A percentile compares a stretch with the other conserved stretches of the same genome.
Evolutionary conservation across 2,113 vertebrate genomes (phyloP).

Genomic region (Cyprinus carpio): DNA sequence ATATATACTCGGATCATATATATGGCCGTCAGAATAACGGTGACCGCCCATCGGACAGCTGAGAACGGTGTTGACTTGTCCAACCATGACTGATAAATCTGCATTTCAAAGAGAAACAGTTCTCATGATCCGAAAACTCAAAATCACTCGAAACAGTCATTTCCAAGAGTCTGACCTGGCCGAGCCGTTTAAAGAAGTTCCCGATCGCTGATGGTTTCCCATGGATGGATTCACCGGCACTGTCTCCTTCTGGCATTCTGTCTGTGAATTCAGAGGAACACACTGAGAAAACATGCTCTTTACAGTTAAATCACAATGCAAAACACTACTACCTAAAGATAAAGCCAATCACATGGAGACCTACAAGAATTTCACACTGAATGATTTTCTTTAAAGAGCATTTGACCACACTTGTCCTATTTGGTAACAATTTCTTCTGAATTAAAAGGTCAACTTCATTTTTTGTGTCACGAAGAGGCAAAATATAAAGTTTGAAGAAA

Average conservation of each 20-base stretch:
- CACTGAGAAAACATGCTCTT: neutral
- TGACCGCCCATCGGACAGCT: slow-evolving; percentile 86
- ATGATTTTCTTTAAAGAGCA: too few relatives aligned
- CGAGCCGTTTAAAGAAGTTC: slow-evolving; percentile 90
- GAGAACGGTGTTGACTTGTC: slow-evolving; percentile 97
- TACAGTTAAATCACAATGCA: neutral
- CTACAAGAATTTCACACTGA: too few relatives aligned
- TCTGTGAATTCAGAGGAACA: slow-evolving; percentile 61
- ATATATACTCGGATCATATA: slow-evolving; percentile 99
- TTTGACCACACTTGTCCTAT: too few relatives aligned
- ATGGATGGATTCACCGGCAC: slow-evolving; percentile 93
- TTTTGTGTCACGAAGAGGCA: too few relatives aligned
- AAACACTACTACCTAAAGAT: neutral
- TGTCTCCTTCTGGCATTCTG: slow-evolving; percentile 99
- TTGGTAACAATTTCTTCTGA: too few relatives aligned
- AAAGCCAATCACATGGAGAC: too few relatives aligned
- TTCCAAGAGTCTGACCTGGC: slow-evolving; percentile 76
- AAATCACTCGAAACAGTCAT: neutral
- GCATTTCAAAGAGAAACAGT: slow-evolving; percentile 43
- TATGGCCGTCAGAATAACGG: slow-evolving; percentile 86
- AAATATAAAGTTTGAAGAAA: neutral
- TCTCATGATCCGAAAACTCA: neutral
- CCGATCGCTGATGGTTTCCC: slow-evolving; percentile 90
- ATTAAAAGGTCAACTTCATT: too few relatives aligned
- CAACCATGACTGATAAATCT: slow-evolving; percentile 98